These are phyloP conservation scores for Ptilorrhoa leucosticta DNA, from an alignment of 2,113 vertebrate species.

Conservation along the genomic window DNA sequence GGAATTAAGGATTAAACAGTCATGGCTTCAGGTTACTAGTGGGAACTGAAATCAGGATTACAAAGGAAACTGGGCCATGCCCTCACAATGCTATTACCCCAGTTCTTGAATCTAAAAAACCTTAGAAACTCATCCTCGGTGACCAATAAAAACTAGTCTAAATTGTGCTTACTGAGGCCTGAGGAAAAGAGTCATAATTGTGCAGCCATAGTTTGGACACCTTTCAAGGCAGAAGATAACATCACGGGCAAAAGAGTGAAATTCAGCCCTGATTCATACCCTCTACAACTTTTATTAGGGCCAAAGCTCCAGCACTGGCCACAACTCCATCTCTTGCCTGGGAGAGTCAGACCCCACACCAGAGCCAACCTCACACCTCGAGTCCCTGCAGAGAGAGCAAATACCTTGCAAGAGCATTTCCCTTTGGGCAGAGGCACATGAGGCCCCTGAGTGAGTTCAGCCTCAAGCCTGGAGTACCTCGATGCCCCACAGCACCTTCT, in stretches of 20 bases:
- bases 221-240: slow-evolving; percentile 1
- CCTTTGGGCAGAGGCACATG: rapidly evolving
- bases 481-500: rapidly evolving
- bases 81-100: slow-evolving; percentile 71
- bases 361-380: rapidly evolving
- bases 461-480: background rate
- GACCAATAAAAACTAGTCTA: slow-evolving; percentile 64
- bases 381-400: background rate
- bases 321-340: background rate
- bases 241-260: background rate
- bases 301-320: background rate
- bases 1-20: slow-evolving; percentile 69
- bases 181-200: slow-evolving; percentile 43
- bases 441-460: background rate
- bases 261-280: background rate
- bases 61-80: slow-evolving; percentile 69
- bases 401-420: background rate
- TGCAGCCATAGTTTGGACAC: slow-evolving; percentile 21
- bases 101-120: slow-evolving; percentile 62
- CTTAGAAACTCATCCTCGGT: slow-evolving; percentile 66
- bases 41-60: slow-evolving; percentile 69
- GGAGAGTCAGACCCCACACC: background rate
- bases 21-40: slow-evolving; percentile 60
- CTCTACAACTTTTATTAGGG: background rate
- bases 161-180: slow-evolving; percentile 52